Percentiles rank a stretch among this genome's conserved stretches.
phyloP scores from a whole-genome alignment of 2,888 invertebrate species.

The Gymnoscelis rufifasciata region DNA sequence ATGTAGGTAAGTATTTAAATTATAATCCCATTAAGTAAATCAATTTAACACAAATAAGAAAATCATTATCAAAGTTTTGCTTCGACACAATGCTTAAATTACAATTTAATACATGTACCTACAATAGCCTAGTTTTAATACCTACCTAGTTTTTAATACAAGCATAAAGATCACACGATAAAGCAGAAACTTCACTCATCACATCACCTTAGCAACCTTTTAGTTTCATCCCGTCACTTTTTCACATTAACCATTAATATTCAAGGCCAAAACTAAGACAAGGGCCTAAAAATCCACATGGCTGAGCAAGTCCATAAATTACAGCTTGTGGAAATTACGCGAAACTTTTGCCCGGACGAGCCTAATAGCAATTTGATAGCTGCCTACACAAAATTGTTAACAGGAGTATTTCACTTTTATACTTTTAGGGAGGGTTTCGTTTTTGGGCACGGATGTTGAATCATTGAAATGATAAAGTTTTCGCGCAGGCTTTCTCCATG shows the following conservation, averaged over 20 bases:
- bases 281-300: slow-evolving; percentile 10
- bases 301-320: slow-evolving; percentile 11
- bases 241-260: slow-evolving; percentile 1
- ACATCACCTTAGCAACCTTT: background rate
- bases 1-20: too few species aligned
- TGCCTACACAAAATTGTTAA: slow-evolving; percentile 13
- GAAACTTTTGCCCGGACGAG: slow-evolving; percentile 3
- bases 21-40: too few species aligned
- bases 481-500: too few species aligned
- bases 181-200: too few species aligned
- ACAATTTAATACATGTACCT: too few species aligned
- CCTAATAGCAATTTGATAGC: slow-evolving; percentile 19
- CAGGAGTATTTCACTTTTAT: slow-evolving; percentile 5
- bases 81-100: too few species aligned
- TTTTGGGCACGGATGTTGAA: background rate
- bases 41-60: too few species aligned
- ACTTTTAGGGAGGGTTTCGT: background rate
- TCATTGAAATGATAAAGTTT: too few species aligned
- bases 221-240: background rate
- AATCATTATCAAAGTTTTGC: too few species aligned
- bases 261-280: slow-evolving; percentile 2
- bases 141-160: too few species aligned
- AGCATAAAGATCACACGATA: too few species aligned
- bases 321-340: slow-evolving; percentile 10
- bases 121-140: too few species aligned